Conservation (phyloP, 1,140 invertebrate species). For the Melipona quadrifasciata region DNA sequence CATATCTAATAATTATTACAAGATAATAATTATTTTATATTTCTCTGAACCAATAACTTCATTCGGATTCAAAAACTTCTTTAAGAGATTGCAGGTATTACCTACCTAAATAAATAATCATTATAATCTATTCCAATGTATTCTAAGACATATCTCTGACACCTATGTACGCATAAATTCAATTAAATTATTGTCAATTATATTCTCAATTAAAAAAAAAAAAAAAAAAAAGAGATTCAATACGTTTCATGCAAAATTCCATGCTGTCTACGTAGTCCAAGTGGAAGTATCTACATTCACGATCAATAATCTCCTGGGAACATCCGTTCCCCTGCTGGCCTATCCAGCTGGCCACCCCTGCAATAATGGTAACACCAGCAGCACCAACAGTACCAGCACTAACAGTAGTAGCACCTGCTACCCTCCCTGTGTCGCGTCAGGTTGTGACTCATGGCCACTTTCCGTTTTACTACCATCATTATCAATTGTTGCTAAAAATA, state of each 20-base stretch:
- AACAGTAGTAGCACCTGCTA: conserved; percentile 69
- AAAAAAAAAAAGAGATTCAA: neutral
- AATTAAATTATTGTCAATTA: no score
- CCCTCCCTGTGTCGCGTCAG: conserved; percentile 63
- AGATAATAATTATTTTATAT: no score
- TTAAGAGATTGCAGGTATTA: neutral
- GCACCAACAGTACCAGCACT: conserved; percentile 69
- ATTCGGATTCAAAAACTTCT: neutral
- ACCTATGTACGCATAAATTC: neutral
- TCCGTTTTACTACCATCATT: conserved; percentile 37
- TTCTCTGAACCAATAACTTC: no score
- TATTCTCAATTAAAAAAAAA: neutral
- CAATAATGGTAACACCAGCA: conserved; percentile 64
- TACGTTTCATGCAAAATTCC: conserved; percentile 20
- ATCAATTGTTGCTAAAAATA: neutral
- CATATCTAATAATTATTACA: no score
- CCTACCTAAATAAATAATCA: neutral
- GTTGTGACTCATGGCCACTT: conserved; percentile 71
- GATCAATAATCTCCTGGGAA: conserved; percentile 81
- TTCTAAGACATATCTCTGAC: neutral
- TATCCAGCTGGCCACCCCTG: conserved; percentile 57
- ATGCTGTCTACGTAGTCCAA: conserved; percentile 45
- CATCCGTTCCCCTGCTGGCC: conserved; percentile 73
- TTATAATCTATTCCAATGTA: neutral
- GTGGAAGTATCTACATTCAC: conserved; percentile 71